Percentiles rank a stretch among this genome's conserved stretches.
phyloP scores from a whole-genome alignment of 35 echinoderm and acorn worm species.

The Lytechinus pictus region DNA sequence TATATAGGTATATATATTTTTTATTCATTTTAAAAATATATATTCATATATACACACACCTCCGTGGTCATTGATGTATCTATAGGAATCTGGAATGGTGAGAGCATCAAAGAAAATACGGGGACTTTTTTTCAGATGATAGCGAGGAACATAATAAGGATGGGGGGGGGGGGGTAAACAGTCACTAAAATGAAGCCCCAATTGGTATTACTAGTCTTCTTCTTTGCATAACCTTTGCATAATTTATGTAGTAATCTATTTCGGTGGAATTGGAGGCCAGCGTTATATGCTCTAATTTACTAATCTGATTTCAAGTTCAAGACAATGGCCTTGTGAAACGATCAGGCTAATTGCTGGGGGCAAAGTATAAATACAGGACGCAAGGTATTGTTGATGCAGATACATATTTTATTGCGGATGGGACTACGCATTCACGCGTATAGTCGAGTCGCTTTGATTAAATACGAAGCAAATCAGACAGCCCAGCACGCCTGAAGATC shows the following conservation, averaged over 20 bases:
- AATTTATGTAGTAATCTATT: neutral
- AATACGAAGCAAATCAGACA: neutral
- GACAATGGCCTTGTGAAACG: conserved; percentile 13
- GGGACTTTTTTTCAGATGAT: no score
- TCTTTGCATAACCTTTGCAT: neutral
- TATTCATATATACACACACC: no score
- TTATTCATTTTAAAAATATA: no score
- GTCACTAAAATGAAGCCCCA: neutral
- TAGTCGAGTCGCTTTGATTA: neutral
- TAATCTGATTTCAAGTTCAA: conserved; percentile 4
- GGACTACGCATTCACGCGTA: neutral
- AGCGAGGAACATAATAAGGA: no score
- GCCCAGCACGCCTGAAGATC: neutral
- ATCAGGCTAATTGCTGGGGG: conserved; percentile 15
- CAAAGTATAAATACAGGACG: neutral
- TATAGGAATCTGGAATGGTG: no score
- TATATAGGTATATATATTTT: no score
- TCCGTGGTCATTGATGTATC: no score
- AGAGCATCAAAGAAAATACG: no score
- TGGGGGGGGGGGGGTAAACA: neutral
- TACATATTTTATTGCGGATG: conserved; percentile 40
- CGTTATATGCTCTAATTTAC: conserved; percentile 5
- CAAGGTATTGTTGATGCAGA: conserved; percentile 5
- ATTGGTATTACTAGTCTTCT: neutral
- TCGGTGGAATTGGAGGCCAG: neutral